A percentile compares a stretch with the other conserved stretches of the same genome.
These are phyloP conservation scores for Heloderma charlesbogerti DNA, from an alignment of 2,113 vertebrate genomes.

Conservation along the genomic window DNA sequence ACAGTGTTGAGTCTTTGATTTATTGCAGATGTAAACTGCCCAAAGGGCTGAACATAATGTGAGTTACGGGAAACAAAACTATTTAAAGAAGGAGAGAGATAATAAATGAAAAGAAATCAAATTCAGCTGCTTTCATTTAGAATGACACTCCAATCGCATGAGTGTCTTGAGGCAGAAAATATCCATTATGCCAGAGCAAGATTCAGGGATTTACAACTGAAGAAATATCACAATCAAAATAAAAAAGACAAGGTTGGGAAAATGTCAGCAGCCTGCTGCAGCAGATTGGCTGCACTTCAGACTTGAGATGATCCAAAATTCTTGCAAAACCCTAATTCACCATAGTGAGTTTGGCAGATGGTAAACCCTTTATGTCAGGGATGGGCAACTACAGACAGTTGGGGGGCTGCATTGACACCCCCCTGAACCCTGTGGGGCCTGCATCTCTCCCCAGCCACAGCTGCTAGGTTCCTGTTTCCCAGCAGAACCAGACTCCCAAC, in stretches of 20 bases:
- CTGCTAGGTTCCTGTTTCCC: too few species aligned
- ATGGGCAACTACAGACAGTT: too few species aligned
- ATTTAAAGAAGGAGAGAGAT: neutral
- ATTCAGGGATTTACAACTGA: neutral
- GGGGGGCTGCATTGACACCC: too few species aligned
- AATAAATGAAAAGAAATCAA: neutral
- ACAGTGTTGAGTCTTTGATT: neutral
- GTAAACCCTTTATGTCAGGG: too few species aligned
- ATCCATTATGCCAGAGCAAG: neutral
- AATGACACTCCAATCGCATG: neutral
- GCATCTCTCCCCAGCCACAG: too few species aligned
- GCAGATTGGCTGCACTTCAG: neutral
- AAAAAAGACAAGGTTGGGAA: neutral
- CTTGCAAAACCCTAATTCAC: neutral
- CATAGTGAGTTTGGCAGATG: neutral
- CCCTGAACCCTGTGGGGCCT: too few species aligned
- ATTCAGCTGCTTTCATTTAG: neutral
- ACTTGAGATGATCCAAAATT: neutral
- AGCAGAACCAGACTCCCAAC: too few species aligned
- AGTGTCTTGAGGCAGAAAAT: slow-evolving; percentile 5
- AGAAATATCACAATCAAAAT: neutral
- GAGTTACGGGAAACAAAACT: neutral
- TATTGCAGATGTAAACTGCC: neutral
- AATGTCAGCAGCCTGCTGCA: neutral
- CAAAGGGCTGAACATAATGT: neutral